phyloP scores from a whole-genome alignment of 2,113 vertebrate species.

The Anser brachyrhynchus region DNA sequence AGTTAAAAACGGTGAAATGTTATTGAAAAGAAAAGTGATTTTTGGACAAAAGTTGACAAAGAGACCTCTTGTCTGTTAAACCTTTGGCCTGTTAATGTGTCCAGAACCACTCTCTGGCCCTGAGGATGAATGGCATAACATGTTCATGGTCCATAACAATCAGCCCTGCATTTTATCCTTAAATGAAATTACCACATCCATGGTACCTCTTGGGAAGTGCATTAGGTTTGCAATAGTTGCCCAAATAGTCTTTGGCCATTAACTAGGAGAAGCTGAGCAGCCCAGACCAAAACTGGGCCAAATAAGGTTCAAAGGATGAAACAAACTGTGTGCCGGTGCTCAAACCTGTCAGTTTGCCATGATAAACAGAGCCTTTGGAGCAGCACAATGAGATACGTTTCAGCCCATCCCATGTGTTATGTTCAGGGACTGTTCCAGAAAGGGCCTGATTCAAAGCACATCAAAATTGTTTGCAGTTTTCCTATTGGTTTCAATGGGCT shows the following conservation, averaged over 20 bases:
- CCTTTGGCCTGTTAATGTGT: neutral
- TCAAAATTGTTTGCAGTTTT: constrained; percentile 37
- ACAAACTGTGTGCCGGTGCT: neutral
- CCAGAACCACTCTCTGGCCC: neutral
- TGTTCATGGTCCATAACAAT: neutral
- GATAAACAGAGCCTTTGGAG: neutral
- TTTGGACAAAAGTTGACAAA: neutral
- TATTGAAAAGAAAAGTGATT: neutral
- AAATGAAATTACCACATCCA: neutral
- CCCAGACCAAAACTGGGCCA: neutral
- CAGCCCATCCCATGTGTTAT: neutral
- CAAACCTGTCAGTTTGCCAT: neutral
- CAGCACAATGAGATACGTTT: neutral
- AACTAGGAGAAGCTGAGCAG: neutral
- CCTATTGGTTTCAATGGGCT: constrained; percentile 3
- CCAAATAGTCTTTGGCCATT: neutral
- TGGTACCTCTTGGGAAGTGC: neutral
- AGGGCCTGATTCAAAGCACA: constrained; percentile 10
- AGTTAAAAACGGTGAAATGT: neutral
- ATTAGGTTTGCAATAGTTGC: neutral
- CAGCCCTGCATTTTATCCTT: neutral
- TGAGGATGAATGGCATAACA: neutral
- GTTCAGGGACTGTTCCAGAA: constrained; percentile 5
- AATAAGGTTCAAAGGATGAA: neutral
- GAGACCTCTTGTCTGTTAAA: neutral